Conservation (phyloP, 2,888 invertebrate genomes). For the Pediacus dermestoides region DNA sequence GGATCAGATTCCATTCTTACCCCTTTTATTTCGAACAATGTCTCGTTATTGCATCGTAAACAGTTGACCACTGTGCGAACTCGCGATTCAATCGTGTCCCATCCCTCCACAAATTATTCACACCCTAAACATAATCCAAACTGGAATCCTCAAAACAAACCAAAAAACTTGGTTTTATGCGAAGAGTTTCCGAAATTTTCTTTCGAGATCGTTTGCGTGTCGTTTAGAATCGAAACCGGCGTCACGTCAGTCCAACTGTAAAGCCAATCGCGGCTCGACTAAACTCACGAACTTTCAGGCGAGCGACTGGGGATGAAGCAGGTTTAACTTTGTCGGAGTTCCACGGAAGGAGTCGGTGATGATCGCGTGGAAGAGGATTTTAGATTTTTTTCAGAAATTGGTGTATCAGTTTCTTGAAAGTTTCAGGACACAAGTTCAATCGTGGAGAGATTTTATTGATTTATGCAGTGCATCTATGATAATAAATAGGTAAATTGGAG, state of each 20-base stretch:
- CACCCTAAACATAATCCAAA: not conserved
- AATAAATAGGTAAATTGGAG: no score
- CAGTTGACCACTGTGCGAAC: slow-evolving; percentile 2
- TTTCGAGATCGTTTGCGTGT: slow-evolving; percentile 39
- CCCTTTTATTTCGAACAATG: slow-evolving; percentile 31
- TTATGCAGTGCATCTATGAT: no score
- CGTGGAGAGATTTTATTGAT: no score
- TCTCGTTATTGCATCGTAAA: slow-evolving; percentile 37
- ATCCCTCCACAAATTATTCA: slow-evolving; percentile 3
- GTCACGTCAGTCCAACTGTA: slow-evolving; percentile 22
- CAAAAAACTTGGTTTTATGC: no score
- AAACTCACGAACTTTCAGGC: slow-evolving; percentile 47
- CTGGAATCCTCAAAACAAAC: no score
- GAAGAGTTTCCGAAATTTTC: not conserved
- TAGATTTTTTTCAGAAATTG: no score
- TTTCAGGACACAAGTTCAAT: no score
- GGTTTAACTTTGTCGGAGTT: slow-evolving; percentile 24
- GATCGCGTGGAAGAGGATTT: not conserved
- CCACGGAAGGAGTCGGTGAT: slow-evolving; percentile 13
- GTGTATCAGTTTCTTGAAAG: no score
- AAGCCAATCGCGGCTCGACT: slow-evolving; percentile 40
- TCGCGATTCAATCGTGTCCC: slow-evolving; percentile 1
- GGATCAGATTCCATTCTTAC: slow-evolving; percentile 43
- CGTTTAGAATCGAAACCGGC: slow-evolving; percentile 50
- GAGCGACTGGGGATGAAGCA: slow-evolving; percentile 32